Base-by-base conservation (phyloP, 2,888 invertebrate species). In the Capitulum mitella region DNA sequence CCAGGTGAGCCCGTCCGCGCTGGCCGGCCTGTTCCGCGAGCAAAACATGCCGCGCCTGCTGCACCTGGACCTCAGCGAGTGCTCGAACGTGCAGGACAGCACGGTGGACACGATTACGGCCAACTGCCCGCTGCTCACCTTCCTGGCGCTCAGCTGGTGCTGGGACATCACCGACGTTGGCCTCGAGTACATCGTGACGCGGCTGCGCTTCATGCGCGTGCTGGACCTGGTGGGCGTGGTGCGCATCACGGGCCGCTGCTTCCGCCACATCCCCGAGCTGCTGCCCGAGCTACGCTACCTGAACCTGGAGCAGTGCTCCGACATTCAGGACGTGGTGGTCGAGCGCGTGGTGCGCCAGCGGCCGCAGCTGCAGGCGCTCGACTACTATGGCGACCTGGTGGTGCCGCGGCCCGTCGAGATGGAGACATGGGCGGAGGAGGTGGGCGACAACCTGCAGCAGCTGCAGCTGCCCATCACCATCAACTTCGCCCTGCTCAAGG, bases 121-220 rank as follows among this genome's bases (percentile, higher is more conserved):
- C 16, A 78, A 78, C 77, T 81, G 82, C 29, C 79, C 80, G 16
- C 77, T 37, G 16, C 76, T 82, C 40, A 51, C 78, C 26, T 75
- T 78, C 29, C 74, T 82, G 40, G 80, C 78, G 54, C 78, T 82
- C 37, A 80, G 79, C 58, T 82, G 82, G 82, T 82, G 82, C 76
- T 81, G 81, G 81, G 81, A 82, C 10, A 78, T 82, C n/a, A 80
- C 82, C 19, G 82, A 82, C 40, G 70, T n/a, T 40, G 82, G 82
- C 2, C 61, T 82, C 1, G 78, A 77, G 58, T 51, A 78, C 46
- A 77, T 82, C 37, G 80, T 80, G 3, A 54, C 54, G 74, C 58
- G 58, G 16, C 81, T 81, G 75, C 77, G 77, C 22, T 74, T 43
- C 8, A n/a, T 81, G 43, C 79, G 78, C 64, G 78, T 80, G 19